Percentiles rank a stretch among this genome's conserved stretches.
Evolutionary conservation across 1,140 invertebrate species (phyloP).

Genomic region (Scaptomyza hsui): DNA sequence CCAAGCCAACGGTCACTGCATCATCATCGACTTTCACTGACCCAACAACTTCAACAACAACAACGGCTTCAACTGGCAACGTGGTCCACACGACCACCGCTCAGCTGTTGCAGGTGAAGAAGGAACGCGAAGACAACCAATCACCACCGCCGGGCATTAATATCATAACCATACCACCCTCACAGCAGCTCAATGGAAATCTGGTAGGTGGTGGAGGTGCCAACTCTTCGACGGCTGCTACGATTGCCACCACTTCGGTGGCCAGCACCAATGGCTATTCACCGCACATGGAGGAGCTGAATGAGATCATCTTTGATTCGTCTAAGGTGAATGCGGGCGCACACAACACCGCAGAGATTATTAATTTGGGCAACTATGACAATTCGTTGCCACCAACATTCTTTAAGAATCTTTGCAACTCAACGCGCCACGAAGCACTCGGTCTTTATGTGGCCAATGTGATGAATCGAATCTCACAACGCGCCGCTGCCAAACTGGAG

Average conservation of each 20-base stretch:
- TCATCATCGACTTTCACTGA: conserved; percentile 8
- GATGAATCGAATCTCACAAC: conserved; percentile 73
- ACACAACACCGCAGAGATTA: conserved; percentile 64
- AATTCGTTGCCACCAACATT: conserved; percentile 79
- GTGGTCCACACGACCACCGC: conserved; percentile 71
- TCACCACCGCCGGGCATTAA: conserved; percentile 74
- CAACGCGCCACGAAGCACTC: conserved; percentile 75
- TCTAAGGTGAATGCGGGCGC: conserved; percentile 49
- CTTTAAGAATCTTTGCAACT: conserved; percentile 82
- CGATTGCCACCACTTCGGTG: conserved; percentile 72
- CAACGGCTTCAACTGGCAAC: conserved; percentile 7
- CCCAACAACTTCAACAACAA: background rate
- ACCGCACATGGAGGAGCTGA: conserved; percentile 75
- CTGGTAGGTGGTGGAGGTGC: conserved; percentile 39
- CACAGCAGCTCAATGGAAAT: conserved; percentile 66
- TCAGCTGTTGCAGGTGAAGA: conserved; percentile 67
- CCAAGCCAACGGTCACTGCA: conserved; percentile 37
- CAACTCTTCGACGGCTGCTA: conserved; percentile 69
- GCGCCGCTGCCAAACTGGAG: conserved; percentile 75
- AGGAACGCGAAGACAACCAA: conserved; percentile 63
- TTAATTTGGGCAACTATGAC: conserved; percentile 79
- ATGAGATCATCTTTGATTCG: conserved; percentile 78
- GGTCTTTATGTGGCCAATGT: conserved; percentile 80
- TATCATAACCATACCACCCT: conserved; percentile 76
- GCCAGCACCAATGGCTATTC: conserved; percentile 77